These are phyloP conservation scores for Coreoperca whiteheadi DNA, from an alignment of 2,113 vertebrate genomes.

Conservation along the genomic window DNA sequence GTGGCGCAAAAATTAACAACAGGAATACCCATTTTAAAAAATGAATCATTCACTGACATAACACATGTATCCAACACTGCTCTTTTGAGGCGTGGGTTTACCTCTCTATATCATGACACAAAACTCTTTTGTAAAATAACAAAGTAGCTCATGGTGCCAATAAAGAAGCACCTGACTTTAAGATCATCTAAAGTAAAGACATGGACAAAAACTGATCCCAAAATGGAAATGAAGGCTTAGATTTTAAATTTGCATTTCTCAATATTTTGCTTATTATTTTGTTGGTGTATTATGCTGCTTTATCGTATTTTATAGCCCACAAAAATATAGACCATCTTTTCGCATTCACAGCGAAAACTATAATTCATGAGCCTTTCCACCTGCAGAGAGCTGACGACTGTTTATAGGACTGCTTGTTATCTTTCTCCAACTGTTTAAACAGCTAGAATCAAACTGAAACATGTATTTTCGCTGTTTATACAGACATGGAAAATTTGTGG, in stretches of 20 bases:
- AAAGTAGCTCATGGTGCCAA: neutral
- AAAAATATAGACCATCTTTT: neutral
- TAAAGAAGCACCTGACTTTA: neutral
- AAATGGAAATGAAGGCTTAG: no score
- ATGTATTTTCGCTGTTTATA: neutral
- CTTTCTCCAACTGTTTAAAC: neutral
- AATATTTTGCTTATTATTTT: neutral
- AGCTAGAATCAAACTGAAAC: slow-evolving; percentile 2
- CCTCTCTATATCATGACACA: neutral
- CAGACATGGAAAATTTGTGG: neutral
- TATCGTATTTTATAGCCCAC: neutral
- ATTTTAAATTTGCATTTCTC: neutral
- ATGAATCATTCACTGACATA: neutral
- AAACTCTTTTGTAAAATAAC: neutral
- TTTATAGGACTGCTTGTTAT: neutral
- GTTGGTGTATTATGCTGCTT: neutral
- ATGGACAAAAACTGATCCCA: neutral
- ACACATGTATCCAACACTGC: neutral
- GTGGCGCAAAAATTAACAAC: neutral
- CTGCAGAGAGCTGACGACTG: neutral
- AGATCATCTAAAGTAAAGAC: neutral
- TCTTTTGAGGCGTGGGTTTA: neutral
- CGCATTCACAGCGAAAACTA: neutral
- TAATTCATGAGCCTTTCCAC: neutral
- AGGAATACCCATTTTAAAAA: neutral